Evolutionary conservation across 2,888 invertebrate genomes (phyloP), one percentile per base, ranked within the genome.

Genomic region (Podabrus alpinus): DNA sequence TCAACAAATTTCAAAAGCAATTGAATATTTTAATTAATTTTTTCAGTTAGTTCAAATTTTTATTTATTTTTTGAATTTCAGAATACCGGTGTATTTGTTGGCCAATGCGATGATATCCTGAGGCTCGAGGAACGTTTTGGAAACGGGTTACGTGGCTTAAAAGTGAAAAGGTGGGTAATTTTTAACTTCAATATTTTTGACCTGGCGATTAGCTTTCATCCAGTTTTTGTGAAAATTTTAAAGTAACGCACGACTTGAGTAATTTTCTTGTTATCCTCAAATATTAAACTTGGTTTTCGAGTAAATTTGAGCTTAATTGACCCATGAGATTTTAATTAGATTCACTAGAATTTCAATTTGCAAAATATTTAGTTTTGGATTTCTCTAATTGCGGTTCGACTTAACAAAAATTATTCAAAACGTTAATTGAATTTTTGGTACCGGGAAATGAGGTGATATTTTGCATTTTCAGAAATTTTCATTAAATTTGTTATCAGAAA

Each of bases 401-500:
- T 45, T n/a, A 45, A n/a, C n/a, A n/a, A 45, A n/a, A 45, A n/a
- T 45, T 45, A 45, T 7, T n/a, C 13, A 5, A 5, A 45, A 45
- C n/a, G 5, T 2, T 45, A 45, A 45, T 45, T 45, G 45, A 45
- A n/a, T n/a, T n/a, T 45, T 45, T 3, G 4, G 7, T 19, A 19
- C 15, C 11, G 16, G 21, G n/a, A 64, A n/a, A 64, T 21, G 13
- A n/a, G 16, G 16, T 17, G n/a, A 9, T 5, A 13, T 19, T 64
- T 64, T 1, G 21, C 19, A 64, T 15, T 29, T 71, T 67, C 67
- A 10, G 15, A 21, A 64, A 67, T 60, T 59, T 60, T 60, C 15
- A 29, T 64, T 67, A 69, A 75, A 66, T 62, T 71, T 60, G 68
- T 75, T 75, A 75, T 72, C 66, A 75, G 72, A 21, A 69, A 74